These are phyloP conservation scores for Helogale parvula DNA, from an alignment of 2,113 vertebrate genomes.

Conservation along the genomic window DNA sequence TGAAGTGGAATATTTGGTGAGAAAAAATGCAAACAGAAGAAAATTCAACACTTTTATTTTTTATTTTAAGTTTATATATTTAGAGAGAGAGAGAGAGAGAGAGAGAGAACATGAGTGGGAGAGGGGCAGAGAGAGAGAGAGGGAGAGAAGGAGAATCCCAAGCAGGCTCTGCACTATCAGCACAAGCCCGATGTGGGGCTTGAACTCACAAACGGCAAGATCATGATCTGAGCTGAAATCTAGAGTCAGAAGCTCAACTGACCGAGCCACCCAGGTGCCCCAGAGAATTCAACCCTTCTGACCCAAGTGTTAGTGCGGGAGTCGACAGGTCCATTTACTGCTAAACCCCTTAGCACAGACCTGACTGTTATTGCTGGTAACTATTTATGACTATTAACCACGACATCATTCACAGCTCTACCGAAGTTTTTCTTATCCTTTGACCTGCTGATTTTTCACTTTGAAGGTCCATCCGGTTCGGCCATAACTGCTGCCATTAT, in stretches of 20 bases:
- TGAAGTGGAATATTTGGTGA: neutral
- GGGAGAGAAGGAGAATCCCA: too few relatives aligned
- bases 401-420: neutral
- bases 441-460: neutral
- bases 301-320: neutral
- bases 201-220: too few relatives aligned
- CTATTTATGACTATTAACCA: neutral
- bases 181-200: too few relatives aligned
- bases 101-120: too few relatives aligned
- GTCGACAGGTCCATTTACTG: neutral
- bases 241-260: too few relatives aligned
- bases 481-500: neutral
- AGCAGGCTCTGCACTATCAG: too few relatives aligned
- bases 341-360: neutral
- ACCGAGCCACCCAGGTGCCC: too few relatives aligned
- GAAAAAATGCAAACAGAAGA: neutral
- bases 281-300: neutral
- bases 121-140: too few relatives aligned
- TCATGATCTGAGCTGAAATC: too few relatives aligned
- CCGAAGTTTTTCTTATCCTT: neutral
- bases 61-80: too few relatives aligned
- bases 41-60: neutral
- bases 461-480: neutral
- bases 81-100: too few relatives aligned
- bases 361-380: too few relatives aligned